phyloP scores from a whole-genome alignment of 2,888 invertebrate genomes.

The Malthinus flaveolus region DNA sequence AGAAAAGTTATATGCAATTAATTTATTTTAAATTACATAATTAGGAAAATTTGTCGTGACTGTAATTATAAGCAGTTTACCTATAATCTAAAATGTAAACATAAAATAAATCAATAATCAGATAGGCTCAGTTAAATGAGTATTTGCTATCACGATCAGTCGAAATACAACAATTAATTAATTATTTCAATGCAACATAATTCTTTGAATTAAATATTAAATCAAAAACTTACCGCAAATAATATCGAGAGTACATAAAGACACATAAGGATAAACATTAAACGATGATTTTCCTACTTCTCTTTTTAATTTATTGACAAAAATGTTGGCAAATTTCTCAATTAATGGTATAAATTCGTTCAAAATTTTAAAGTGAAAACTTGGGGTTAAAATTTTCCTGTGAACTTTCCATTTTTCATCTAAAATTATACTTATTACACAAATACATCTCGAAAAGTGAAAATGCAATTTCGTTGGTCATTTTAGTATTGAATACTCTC shows the following conservation, averaged over 20 bases:
- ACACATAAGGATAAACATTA: constrained; percentile 65
- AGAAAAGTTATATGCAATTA: too few relatives aligned
- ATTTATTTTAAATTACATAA: too few relatives aligned
- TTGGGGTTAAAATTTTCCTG: constrained; percentile 74
- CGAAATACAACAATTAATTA: too few relatives aligned
- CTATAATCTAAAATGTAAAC: neutral
- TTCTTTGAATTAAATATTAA: neutral
- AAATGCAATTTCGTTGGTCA: too few relatives aligned
- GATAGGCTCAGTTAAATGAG: too few relatives aligned
- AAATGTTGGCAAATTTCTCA: constrained; percentile 62
- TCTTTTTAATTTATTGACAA: constrained; percentile 59
- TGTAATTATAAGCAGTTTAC: neutral
- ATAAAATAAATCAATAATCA: too few relatives aligned
- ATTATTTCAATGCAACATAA: too few relatives aligned
- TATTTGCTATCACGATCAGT: too few relatives aligned
- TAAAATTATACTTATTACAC: too few relatives aligned
- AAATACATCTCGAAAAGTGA: too few relatives aligned
- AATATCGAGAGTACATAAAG: constrained; percentile 64
- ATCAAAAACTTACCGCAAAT: constrained; percentile 60
- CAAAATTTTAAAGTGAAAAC: constrained; percentile 78
- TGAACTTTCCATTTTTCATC: constrained; percentile 66
- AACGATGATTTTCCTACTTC: constrained; percentile 54
- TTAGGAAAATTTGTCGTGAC: too few relatives aligned
- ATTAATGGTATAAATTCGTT: constrained; percentile 73
- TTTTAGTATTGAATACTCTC: too few relatives aligned